These are phyloP conservation scores for Smutsia temminckii DNA, from an alignment of 2,797 vertebrate genomes.

Conservation along the genomic window DNA sequence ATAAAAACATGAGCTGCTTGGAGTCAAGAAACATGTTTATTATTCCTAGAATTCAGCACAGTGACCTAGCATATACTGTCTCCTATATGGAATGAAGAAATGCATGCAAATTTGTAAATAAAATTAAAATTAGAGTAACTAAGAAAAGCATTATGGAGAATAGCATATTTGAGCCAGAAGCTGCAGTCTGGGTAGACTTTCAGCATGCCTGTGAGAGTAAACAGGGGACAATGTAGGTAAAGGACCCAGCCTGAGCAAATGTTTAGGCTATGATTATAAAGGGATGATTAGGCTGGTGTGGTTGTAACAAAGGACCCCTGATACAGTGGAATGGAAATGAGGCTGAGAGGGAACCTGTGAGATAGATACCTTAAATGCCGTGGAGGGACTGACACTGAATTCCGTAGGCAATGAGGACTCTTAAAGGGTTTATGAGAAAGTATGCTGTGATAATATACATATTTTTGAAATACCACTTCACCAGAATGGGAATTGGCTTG, in stretches of 20 bases:
- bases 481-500: not conserved
- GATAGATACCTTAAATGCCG: not conserved
- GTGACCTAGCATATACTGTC: not conserved
- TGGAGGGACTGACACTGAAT: not conserved
- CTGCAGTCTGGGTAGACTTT: not conserved
- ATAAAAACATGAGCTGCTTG: not conserved
- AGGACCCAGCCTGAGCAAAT: not conserved
- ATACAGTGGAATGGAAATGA: not conserved
- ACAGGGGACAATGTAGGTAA: not conserved
- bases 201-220: not conserved
- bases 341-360: not conserved
- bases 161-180: not conserved
- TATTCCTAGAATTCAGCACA: not conserved
- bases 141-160: not conserved
- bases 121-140: conserved; percentile 22
- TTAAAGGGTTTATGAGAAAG: not conserved
- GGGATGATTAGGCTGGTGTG: not conserved
- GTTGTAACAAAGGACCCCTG: not conserved
- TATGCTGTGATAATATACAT: not conserved
- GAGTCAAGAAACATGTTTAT: not conserved
- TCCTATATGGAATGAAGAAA: not conserved
- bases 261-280: not conserved
- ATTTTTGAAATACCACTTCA: not conserved
- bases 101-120: not conserved
- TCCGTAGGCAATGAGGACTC: not conserved